Evolutionary conservation across 1,140 invertebrate genomes (phyloP).

Genomic region (Bombus superbus): DNA sequence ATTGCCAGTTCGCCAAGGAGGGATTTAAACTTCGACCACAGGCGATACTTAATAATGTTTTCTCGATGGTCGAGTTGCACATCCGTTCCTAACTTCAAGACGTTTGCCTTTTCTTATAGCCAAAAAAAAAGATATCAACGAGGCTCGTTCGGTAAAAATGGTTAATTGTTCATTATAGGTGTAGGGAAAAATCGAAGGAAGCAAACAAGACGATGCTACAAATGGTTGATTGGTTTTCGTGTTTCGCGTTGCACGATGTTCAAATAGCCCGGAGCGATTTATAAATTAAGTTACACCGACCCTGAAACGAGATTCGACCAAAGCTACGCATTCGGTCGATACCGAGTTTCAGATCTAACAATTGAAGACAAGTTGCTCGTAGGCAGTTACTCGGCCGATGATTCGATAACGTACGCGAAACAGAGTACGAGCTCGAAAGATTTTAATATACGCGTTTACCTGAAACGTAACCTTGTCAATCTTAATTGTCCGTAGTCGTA

Average conservation of each 20-base stretch:
- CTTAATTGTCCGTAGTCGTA: background rate
- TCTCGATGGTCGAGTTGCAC: background rate
- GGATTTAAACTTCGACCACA: background rate
- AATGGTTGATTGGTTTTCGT: background rate
- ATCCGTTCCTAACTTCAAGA: background rate
- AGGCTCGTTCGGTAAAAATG: background rate
- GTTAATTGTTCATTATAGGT: background rate
- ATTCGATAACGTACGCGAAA: background rate
- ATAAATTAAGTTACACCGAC: background rate
- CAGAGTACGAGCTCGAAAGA: background rate
- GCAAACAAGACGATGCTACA: background rate
- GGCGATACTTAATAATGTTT: slow-evolving; percentile 5
- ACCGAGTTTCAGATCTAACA: background rate
- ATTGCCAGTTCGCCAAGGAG: background rate
- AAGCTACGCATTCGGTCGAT: background rate
- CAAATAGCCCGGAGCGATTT: background rate
- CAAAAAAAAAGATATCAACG: background rate
- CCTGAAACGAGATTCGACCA: background rate
- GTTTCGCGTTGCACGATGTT: background rate
- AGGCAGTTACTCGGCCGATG: background rate
- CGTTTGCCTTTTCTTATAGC: background rate
- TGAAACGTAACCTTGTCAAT: background rate
- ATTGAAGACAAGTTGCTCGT: background rate
- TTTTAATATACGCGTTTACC: background rate
- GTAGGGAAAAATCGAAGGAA: background rate